Evolutionary conservation across 1,140 invertebrate species (phyloP).

Genomic region (Trachymyrmex cornetzi): DNA sequence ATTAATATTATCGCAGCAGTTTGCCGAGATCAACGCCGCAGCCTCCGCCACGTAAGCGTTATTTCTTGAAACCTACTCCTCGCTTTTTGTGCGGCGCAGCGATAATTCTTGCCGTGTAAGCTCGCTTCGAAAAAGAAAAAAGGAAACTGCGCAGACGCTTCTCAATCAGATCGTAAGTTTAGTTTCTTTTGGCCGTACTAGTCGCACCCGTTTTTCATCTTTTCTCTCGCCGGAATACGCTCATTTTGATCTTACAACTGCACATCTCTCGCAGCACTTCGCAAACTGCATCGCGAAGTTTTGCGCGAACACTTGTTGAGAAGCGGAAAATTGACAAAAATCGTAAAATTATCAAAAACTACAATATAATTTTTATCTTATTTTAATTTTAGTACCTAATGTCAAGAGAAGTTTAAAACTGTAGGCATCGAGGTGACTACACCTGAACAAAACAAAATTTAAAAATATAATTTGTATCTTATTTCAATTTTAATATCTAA

Average conservation of each 20-base stretch:
- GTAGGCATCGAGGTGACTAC: background rate
- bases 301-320: background rate
- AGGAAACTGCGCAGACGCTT: background rate
- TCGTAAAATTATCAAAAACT: background rate
- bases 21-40: background rate
- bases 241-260: background rate
- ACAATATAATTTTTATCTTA: background rate
- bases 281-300: background rate
- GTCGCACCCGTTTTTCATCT: background rate
- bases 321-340: background rate
- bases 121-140: background rate
- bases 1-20: slow-evolving; percentile 7
- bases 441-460: background rate
- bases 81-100: background rate
- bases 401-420: background rate
- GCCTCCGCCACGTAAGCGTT: background rate
- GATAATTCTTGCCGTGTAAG: background rate
- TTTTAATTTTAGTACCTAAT: background rate
- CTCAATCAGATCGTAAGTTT: background rate
- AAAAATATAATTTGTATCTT: background rate
- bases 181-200: background rate
- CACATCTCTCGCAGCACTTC: background rate
- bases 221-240: background rate
- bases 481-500: no score
- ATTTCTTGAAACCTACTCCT: slow-evolving; percentile 9